Evolutionary conservation across 2,797 vertebrate genomes (phyloP).

Genomic region (Cuniculus paca): DNA sequence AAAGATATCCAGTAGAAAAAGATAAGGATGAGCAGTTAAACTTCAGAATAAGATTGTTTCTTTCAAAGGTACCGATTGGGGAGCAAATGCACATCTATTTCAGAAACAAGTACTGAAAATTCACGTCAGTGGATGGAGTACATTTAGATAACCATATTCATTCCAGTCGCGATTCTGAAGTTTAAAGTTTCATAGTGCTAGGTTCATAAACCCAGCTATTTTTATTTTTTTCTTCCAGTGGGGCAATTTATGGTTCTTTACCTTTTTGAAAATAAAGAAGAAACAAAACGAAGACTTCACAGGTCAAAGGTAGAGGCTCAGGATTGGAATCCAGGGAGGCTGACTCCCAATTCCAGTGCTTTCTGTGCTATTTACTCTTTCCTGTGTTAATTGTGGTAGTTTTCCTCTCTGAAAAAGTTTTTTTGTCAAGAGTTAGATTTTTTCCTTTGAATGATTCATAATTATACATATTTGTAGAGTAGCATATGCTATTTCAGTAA

Average conservation of each 20-base stretch:
- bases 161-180: not conserved
- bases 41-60: not conserved
- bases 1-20: not conserved
- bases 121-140: not conserved
- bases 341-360: not conserved
- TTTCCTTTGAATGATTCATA: not conserved
- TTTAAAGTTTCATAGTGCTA: not conserved
- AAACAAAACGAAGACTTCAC: not conserved
- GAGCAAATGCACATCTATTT: not conserved
- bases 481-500: not conserved
- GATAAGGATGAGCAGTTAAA: not conserved
- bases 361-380: not conserved
- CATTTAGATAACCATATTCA: not conserved
- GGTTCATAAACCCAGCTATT: not conserved
- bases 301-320: not conserved
- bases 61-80: not conserved
- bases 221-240: constrained; percentile 9
- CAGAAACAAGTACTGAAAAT: not conserved
- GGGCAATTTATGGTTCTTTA: not conserved
- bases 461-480: not conserved
- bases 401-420: constrained; percentile 3
- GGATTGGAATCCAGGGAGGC: not conserved
- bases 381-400: not conserved
- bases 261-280: not conserved
- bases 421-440: not conserved